These are phyloP conservation scores for Ascidia mentula DNA, from an alignment of 23 tunicate species.

Conservation along the genomic window DNA sequence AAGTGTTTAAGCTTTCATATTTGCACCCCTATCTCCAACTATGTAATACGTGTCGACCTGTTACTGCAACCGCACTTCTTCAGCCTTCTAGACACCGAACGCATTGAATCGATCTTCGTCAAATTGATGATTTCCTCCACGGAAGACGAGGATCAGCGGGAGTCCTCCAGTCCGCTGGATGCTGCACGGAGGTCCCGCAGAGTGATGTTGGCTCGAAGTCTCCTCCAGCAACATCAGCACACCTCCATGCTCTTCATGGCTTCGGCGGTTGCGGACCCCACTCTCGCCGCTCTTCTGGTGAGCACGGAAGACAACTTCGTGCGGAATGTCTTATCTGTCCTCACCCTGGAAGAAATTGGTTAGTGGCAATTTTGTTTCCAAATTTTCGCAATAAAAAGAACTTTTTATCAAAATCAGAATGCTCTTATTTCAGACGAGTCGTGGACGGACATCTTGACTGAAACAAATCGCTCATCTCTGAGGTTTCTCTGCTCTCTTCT, in stretches of 20 bases:
- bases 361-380: neutral
- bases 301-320: constrained; percentile 15
- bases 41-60: no score
- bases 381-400: neutral
- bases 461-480: neutral
- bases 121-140: constrained; percentile 19
- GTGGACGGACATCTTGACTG: neutral
- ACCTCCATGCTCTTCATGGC: constrained; percentile 8
- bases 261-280: constrained; percentile 11
- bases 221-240: constrained; percentile 20
- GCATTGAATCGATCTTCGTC: constrained; percentile 30
- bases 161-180: neutral
- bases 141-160: neutral
- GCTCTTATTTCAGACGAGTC: neutral
- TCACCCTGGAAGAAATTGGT: constrained; percentile 25
- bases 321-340: constrained; percentile 4
- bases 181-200: constrained; percentile 22
- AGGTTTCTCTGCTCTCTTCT: constrained; percentile 16
- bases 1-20: no score
- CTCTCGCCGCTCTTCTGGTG: constrained; percentile 3
- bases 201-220: constrained; percentile 5
- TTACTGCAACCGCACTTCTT: no score
- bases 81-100: constrained; percentile 32
- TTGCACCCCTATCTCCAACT: no score
- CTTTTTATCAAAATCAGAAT: neutral